These are phyloP conservation scores for Synergus itoensis DNA, from an alignment of 2,888 invertebrate species.

Conservation along the genomic window DNA sequence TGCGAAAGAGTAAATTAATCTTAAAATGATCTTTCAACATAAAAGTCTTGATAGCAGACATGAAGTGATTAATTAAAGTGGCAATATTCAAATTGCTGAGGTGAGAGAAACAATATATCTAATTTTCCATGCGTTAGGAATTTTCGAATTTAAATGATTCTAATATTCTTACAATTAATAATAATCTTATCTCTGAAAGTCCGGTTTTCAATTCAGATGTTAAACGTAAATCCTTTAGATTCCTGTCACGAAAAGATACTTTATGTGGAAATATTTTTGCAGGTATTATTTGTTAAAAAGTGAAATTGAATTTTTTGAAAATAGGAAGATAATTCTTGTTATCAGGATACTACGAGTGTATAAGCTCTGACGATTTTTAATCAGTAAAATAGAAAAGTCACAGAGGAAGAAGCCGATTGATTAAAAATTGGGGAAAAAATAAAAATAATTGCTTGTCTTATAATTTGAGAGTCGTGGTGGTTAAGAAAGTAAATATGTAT, in stretches of 20 bases:
- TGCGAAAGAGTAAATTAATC: background rate
- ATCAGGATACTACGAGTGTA: background rate
- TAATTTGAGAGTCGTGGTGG: background rate
- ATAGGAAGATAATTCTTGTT: background rate
- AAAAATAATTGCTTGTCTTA: background rate
- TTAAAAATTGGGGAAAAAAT: background rate
- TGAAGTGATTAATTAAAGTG: slow-evolving; percentile 8
- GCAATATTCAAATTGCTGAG: background rate
- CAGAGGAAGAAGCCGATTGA: background rate
- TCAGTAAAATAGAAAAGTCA: background rate
- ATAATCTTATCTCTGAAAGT: background rate
- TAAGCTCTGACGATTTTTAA: background rate
- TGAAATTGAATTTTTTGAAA: background rate
- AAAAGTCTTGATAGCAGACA: background rate
- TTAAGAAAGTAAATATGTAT: slow-evolving; percentile 49
- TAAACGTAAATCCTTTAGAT: background rate
- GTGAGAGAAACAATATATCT: background rate
- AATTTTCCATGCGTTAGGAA: background rate
- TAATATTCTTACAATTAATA: no score
- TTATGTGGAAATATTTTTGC: background rate
- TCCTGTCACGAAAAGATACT: background rate
- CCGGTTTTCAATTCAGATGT: background rate
- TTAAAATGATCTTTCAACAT: background rate
- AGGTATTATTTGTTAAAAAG: background rate
- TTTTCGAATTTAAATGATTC: no score